Percentiles rank a stretch among this genome's conserved stretches.
phyloP scores from a whole-genome alignment of 2,797 vertebrate genomes.

The Chiroxiphia lanceolata region DNA sequence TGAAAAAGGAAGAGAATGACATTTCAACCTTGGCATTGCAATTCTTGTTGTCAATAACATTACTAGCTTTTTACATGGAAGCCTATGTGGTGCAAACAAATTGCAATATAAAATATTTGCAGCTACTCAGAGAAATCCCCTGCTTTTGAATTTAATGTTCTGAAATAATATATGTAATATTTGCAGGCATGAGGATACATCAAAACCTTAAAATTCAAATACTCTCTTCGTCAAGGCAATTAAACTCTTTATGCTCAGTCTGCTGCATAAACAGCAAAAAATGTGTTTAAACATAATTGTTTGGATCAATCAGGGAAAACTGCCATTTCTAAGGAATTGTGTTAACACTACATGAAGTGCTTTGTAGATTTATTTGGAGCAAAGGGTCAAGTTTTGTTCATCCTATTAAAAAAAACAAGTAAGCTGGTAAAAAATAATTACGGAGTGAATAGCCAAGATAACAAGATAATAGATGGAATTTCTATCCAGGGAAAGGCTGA shows the following conservation, averaged over 20 bases:
- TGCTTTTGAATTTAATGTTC: neutral
- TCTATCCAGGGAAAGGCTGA: neutral
- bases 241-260: neutral
- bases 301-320: neutral
- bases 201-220: neutral
- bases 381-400: neutral
- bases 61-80: neutral
- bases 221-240: neutral
- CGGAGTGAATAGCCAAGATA: neutral
- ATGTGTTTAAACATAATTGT: neutral
- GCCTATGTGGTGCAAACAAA: neutral
- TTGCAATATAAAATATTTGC: neutral
- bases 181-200: neutral
- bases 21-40: neutral
- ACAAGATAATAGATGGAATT: neutral
- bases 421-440: neutral
- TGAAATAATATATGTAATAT: neutral
- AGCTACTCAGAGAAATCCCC: neutral
- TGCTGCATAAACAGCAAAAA: neutral
- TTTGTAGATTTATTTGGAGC: neutral
- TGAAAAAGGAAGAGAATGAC: neutral
- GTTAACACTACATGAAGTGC: neutral
- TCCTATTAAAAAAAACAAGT: neutral
- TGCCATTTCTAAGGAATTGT: neutral
- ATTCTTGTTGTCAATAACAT: neutral